A percentile compares a stretch with the other conserved stretches of the same genome.
Conservation (phyloP, 1,140 invertebrate species). For the Teleopsis dalmanni region DNA sequence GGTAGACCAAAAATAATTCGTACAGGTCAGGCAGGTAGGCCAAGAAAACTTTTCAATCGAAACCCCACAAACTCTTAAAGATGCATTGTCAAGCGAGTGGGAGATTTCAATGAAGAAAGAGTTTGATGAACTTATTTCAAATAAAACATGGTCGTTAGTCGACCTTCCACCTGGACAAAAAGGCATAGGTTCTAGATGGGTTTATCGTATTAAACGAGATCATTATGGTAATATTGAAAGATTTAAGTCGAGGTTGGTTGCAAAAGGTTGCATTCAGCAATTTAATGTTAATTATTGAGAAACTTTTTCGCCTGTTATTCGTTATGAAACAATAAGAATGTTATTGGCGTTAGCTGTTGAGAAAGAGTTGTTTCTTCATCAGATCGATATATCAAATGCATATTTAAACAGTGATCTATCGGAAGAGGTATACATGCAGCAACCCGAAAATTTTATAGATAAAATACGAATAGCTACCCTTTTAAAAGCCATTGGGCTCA, state of each 20-base stretch:
- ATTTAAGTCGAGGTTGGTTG: conserved; percentile 45
- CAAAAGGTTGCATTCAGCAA: conserved; percentile 31
- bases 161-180: conserved; percentile 16
- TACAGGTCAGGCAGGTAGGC: no score
- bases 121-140: conserved; percentile 10
- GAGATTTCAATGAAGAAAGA: conserved; percentile 18
- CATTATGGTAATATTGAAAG: conserved; percentile 13
- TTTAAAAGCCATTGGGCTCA: neutral
- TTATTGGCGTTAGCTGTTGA: conserved; percentile 20
- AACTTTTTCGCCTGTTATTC: conserved; percentile 36
- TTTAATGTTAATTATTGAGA: conserved; percentile 36
- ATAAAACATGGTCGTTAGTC: conserved; percentile 19
- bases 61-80: conserved; percentile 8
- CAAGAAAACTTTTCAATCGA: no score
- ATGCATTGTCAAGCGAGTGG: conserved; percentile 19
- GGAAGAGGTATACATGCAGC: conserved; percentile 37
- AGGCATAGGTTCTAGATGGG: conserved; percentile 20
- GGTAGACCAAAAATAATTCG: no score
- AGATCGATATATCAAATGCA: conserved; percentile 34
- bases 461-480: conserved; percentile 15
- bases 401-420: conserved; percentile 40
- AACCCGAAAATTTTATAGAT: conserved; percentile 5
- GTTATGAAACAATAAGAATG: conserved; percentile 26
- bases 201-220: conserved; percentile 17
- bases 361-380: conserved; percentile 8